Evolutionary conservation across 2,888 invertebrate genomes (phyloP).

Genomic region (Temnothorax unifasciatus): DNA sequence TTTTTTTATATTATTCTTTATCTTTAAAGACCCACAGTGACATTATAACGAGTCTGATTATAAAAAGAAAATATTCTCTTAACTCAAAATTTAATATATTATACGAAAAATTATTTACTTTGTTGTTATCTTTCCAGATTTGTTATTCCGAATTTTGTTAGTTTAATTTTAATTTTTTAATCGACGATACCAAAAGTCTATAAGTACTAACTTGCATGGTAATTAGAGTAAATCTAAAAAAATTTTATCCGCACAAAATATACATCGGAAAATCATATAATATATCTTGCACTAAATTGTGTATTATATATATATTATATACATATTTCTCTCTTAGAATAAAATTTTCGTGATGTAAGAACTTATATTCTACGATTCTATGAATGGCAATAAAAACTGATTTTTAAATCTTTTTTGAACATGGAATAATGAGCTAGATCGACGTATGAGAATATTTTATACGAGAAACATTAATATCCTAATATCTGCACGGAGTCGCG

Average conservation of each 20-base stretch:
- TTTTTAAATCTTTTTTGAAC: background rate
- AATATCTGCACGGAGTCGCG: background rate
- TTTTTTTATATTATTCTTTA: no score
- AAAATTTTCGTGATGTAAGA: background rate
- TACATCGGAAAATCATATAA: background rate
- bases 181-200: background rate
- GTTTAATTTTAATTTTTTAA: background rate
- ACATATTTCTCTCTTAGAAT: background rate
- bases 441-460: conserved; percentile 15
- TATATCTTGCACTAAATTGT: background rate
- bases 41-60: background rate
- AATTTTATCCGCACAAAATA: background rate
- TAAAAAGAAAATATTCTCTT: background rate
- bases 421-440: background rate
- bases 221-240: background rate
- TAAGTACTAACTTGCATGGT: background rate
- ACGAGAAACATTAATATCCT: conserved; percentile 36
- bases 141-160: background rate
- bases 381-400: background rate
- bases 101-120: background rate
- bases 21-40: background rate
- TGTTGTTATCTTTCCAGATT: background rate
- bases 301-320: background rate
- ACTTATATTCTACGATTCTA: background rate
- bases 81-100: background rate